Percentiles rank a stretch among this genome's conserved stretches.
phyloP scores from a whole-genome alignment of 2,797 vertebrate genomes.

The Australoheros facetus region DNA sequence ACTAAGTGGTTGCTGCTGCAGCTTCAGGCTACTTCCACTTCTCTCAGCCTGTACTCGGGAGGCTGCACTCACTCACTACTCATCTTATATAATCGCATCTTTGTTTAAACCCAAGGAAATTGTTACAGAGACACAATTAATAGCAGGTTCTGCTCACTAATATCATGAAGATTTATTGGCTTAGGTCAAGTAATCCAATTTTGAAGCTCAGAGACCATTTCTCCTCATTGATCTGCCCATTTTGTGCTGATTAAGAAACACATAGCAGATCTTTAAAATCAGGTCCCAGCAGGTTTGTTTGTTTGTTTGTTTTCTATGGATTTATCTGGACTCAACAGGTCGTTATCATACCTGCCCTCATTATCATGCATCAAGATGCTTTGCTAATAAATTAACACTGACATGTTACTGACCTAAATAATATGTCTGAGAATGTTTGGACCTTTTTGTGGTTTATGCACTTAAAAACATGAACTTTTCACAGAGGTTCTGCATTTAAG shows the following conservation, averaged over 20 bases:
- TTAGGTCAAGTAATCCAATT: not conserved
- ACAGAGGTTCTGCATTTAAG: not conserved
- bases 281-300: not conserved
- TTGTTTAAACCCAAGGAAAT: not conserved
- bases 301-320: not conserved
- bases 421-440: not conserved
- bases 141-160: not conserved
- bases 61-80: not conserved
- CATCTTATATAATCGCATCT: not conserved
- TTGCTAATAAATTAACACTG: not conserved
- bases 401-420: not conserved
- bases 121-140: not conserved
- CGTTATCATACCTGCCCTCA: not conserved
- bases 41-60: not conserved
- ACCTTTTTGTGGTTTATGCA: not conserved
- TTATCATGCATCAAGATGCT: not conserved
- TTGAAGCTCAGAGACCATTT: not conserved
- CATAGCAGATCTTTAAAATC: not conserved
- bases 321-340: not conserved
- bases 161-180: not conserved
- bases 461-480: not conserved
- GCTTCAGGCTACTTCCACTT: not conserved
- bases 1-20: not conserved
- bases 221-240: not conserved
- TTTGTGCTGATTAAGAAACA: not conserved